Base-by-base conservation (phyloP, 2,888 invertebrate species). In the Syrphus vitripennis region DNA sequence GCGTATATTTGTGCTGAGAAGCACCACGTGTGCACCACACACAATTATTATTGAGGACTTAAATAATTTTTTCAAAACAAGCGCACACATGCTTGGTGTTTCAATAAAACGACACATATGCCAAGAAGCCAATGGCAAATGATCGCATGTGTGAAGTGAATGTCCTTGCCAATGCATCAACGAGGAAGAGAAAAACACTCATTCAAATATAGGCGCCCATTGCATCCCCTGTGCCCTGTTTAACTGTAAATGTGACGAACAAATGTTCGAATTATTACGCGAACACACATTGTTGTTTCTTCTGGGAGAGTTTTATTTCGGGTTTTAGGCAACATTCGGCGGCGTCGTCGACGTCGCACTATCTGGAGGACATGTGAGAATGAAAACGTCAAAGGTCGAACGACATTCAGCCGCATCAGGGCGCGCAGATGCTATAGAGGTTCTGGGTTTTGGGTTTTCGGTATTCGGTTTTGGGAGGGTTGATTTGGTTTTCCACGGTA, bases 121-220 rank as follows among this genome's bases (percentile, higher is more conserved):
- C 81, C 84, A 70, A 83, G 79, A 83, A 81, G 84, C 81, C 84
- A 70, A 82, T 82, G 63, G 55, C 82, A 82, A 77, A 78, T 74
- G 77, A 82, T 86, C 86, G 86, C 86, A 86, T 86, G 86, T 86
- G 86, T 86, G 82, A 82, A 82, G 74, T 77, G 70, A 86, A 82
- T 86, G 86, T 86, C 86, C 86, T 86, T 86, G 86, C 70, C 57
- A 63, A 72, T 74, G 65, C 45, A 59, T 50, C 72, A 76, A 78
- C 69, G 55, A 84, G 76, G 76, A 84, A 84, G 76, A 70, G 59
- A 12, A 37, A 37, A 84, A 84, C 75, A 50, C 50, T 31, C 16
- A 63, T 10, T 19, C 37, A n/a, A n/a, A n/a, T n/a, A n/a, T 69
- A 72, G 74, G 83, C 80, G 75, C 80, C 80, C 71, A 61, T 74